Evolutionary conservation across 2,888 invertebrate genomes (phyloP), one percentile per base, ranked within the genome.

Genomic region (Lumbricus terrestris): DNA sequence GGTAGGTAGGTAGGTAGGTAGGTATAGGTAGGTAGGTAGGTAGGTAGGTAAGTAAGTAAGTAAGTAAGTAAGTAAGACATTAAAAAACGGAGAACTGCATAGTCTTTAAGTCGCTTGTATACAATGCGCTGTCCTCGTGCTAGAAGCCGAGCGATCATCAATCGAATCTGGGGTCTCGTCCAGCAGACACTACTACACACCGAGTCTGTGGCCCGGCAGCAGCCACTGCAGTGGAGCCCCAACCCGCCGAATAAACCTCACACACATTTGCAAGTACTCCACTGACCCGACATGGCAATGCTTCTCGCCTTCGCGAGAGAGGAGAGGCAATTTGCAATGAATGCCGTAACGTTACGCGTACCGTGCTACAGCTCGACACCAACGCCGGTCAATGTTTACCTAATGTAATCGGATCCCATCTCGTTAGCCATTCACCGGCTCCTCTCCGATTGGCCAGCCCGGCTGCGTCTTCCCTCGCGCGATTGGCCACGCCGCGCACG

Each of bases 381-480:
- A 15, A 15, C 37, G 37, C 85, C 16, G 85, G 18, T 85, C 85
- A 37, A 37, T 85, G 85, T 85, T 85, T 85, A 85, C 85, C 85
- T 33, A 85, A 85, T 85, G 34, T 85, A 85, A 85, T 85, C 29
- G 34, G 85, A 85, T 35, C n/a, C n/a, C n/a, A 85, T 85, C 37
- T 85, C 85, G 85, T 85, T 37, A 37, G 85, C 34, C 37, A 20
- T 85, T 85, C 35, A 20, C n/a, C 20, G 13, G 33, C 34, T 85
- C 85, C n/a, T 85, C 85, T 85, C 34, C 18, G 6, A 85, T 85
- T 85, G 85, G 85, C 18, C 35, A 85, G 37, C 0, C 85, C 34
- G 37, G 16, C 33, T 18, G 37, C 85, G 35, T 85, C 13, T 34
- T 35, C 18, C 37, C 37, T 85, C 85, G 13, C 35, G 23, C 85